Percentiles rank a stretch among this genome's conserved stretches.
Evolutionary conservation across 2,797 vertebrate species (phyloP).

Genomic region (Amblyopsis hoosieri): DNA sequence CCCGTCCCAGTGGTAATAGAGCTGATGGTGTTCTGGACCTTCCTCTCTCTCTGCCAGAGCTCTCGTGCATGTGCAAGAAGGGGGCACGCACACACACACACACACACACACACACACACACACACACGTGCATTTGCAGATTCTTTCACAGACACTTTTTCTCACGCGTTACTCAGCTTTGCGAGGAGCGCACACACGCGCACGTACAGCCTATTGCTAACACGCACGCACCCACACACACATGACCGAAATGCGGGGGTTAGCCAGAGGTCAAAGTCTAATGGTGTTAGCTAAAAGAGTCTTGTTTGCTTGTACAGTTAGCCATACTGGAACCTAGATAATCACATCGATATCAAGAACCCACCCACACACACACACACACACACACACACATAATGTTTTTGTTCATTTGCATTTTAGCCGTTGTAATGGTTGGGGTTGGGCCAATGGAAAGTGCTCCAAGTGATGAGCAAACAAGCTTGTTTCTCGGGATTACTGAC

Average conservation of each 20-base stretch:
- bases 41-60: constrained; percentile 58
- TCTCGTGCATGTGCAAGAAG: constrained; percentile 67
- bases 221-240: constrained; percentile 27
- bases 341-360: constrained; percentile 50
- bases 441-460: constrained; percentile 61
- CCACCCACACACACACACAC: constrained; percentile 13
- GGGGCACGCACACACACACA: constrained; percentile 36
- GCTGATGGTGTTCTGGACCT: constrained; percentile 76
- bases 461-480: constrained; percentile 70
- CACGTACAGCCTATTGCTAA: constrained; percentile 13
- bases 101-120: constrained; percentile 15
- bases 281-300: constrained; percentile 60
- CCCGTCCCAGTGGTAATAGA: constrained; percentile 76
- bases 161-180: constrained; percentile 12
- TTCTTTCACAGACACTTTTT: neutral
- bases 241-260: constrained; percentile 64
- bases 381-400: constrained; percentile 33
- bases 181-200: neutral
- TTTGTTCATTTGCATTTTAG: constrained; percentile 63
- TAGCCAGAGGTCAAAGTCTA: constrained; percentile 67
- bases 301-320: constrained; percentile 62
- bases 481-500: constrained; percentile 33
- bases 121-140: constrained; percentile 1
- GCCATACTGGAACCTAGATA: constrained; percentile 52
- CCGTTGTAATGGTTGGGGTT: constrained; percentile 69